phyloP scores from a whole-genome alignment of 2,888 invertebrate species.

The Diarsia rubi region DNA sequence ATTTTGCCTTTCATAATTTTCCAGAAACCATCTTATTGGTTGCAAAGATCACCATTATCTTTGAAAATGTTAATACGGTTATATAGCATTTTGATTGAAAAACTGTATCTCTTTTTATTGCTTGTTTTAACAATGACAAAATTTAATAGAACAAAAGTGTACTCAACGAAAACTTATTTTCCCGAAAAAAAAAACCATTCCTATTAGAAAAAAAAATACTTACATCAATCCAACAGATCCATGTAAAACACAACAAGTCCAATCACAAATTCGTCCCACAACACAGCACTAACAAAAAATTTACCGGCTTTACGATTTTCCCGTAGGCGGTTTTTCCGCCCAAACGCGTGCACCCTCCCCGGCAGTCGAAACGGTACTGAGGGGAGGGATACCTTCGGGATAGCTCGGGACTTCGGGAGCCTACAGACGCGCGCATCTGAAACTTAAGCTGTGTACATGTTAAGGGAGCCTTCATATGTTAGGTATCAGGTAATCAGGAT shows the following conservation, averaged over 20 bases:
- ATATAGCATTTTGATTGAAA: not conserved
- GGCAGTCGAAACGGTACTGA: conserved; percentile 80
- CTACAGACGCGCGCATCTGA: conserved; percentile 88
- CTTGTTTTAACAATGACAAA: not conserved
- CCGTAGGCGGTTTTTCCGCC: conserved; percentile 75
- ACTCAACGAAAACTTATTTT: rapidly evolving
- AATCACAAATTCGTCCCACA: conserved; percentile 73
- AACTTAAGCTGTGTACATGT: conserved; percentile 77
- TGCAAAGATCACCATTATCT: not conserved
- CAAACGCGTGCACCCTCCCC: conserved; percentile 78
- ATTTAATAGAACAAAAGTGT: not conserved
- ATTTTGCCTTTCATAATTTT: not conserved
- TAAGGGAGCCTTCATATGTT: conserved; percentile 78
- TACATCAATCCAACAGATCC: conserved; percentile 70
- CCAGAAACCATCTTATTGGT: not conserved
- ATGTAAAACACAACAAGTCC: conserved; percentile 72
- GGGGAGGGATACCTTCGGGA: conserved; percentile 81
- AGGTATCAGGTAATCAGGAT: conserved; percentile 72
- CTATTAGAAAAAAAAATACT: conserved; percentile 49
- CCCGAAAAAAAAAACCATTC: not conserved
- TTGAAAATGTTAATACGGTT: not conserved
- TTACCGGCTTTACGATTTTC: conserved; percentile 59
- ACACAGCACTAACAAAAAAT: conserved; percentile 62
- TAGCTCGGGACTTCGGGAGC: conserved; percentile 78
- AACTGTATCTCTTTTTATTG: not conserved